Evolutionary conservation across 2,797 vertebrate genomes (phyloP).

Genomic region (Eremophila alpestris): DNA sequence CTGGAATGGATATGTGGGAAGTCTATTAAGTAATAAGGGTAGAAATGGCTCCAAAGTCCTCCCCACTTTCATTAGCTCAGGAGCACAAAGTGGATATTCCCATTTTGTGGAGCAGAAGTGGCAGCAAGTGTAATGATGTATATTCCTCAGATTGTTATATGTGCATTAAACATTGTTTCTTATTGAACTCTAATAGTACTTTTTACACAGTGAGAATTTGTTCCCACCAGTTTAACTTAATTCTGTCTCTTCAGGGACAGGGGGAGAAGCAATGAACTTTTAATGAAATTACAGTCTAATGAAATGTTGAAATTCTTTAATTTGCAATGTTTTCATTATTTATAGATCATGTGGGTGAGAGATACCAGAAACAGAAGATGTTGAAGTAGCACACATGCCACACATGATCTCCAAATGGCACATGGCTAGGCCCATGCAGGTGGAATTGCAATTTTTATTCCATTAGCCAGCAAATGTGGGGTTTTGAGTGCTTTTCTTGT

Average conservation of each 20-base stretch:
- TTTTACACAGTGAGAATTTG: not conserved
- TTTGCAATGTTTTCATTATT: not conserved
- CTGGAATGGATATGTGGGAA: not conserved
- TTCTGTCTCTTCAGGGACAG: not conserved
- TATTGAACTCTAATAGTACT: not conserved
- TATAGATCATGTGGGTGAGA: not conserved
- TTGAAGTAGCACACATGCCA: not conserved
- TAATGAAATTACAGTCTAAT: not conserved
- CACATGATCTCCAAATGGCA: not conserved
- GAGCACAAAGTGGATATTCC: not conserved
- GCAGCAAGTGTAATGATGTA: not conserved
- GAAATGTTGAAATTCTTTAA: not conserved
- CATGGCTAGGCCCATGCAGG: not conserved
- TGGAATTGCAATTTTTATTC: not conserved
- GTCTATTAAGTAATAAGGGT: not conserved
- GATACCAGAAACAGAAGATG: not conserved
- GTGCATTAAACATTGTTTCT: not conserved
- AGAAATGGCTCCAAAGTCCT: not conserved
- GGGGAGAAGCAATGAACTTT: not conserved
- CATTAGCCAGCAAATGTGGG: not conserved
- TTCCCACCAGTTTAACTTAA: not conserved
- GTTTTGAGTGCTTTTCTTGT: not conserved
- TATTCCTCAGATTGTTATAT: not conserved
- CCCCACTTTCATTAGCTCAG: not conserved
- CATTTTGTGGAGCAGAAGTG: not conserved